Evolutionary conservation across 2,113 vertebrate genomes (phyloP).

Genomic region (Callorhinus ursinus): DNA sequence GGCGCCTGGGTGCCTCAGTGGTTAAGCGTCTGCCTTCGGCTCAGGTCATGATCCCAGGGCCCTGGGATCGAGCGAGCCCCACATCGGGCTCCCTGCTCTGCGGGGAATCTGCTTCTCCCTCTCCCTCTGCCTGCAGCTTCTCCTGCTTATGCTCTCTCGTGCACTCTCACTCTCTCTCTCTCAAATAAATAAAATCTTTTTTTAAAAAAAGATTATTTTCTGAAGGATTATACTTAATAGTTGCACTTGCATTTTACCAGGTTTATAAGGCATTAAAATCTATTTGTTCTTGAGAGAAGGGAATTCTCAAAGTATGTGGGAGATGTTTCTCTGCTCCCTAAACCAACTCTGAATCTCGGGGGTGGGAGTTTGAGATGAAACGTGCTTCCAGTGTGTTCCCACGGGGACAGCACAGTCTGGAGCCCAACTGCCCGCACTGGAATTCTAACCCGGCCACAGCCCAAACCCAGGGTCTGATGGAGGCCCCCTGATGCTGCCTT

Average conservation of each 20-base stretch:
- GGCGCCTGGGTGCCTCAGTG: background rate
- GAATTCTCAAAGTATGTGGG: background rate
- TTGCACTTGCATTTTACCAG: background rate
- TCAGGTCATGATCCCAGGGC: background rate
- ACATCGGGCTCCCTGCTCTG: background rate
- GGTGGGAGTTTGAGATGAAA: background rate
- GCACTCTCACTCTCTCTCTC: background rate
- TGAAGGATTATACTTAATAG: background rate
- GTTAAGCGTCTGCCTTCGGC: background rate
- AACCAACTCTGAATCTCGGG: background rate
- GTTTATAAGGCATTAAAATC: background rate
- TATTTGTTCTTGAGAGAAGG: background rate
- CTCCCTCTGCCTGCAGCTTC: background rate
- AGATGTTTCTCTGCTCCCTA: background rate
- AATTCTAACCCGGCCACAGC: background rate
- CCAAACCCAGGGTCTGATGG: background rate
- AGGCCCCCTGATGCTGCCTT: background rate
- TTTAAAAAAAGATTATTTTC: background rate
- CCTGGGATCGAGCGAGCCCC: background rate
- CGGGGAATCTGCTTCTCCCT: background rate
- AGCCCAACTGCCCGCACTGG: too few relatives aligned
- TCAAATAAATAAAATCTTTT: background rate
- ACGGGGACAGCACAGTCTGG: accelerated
- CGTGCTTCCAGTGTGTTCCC: background rate
- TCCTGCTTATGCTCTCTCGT: too few relatives aligned